Evolutionary conservation across 2,888 invertebrate species (phyloP).

Genomic region (Erpobdella octoculata): DNA sequence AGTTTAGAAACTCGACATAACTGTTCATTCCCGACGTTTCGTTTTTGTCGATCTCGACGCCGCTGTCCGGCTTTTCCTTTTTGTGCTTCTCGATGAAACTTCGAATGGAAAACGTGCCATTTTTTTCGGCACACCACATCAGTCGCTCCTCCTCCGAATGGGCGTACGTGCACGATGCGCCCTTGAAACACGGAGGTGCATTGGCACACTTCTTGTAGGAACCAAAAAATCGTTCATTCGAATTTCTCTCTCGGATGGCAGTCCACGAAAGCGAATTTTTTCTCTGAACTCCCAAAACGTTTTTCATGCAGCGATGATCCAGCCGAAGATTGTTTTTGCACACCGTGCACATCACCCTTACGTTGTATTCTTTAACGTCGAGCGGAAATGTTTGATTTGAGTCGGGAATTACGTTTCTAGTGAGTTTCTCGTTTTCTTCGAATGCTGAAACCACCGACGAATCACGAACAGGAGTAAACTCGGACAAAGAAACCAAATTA

Average conservation of each 20-base stretch:
- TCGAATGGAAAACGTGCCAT: slow-evolving; percentile 43
- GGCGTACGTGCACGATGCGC: slow-evolving; percentile 45
- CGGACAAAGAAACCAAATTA: no score
- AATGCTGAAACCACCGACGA: no score
- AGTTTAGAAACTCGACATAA: not conserved
- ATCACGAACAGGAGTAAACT: no score
- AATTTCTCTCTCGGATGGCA: slow-evolving; percentile 42
- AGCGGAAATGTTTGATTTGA: no score
- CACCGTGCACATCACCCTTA: no score
- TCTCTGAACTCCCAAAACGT: slow-evolving; percentile 40
- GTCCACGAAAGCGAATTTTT: slow-evolving; percentile 38
- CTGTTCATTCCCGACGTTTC: not conserved
- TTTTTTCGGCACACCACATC: slow-evolving; percentile 46
- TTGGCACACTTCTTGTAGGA: slow-evolving; percentile 44
- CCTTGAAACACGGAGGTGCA: slow-evolving; percentile 30
- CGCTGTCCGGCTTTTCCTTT: no score
- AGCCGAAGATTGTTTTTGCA: no score
- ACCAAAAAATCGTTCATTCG: slow-evolving; percentile 43
- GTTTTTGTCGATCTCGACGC: no score
- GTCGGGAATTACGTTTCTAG: no score
- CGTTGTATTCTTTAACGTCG: no score
- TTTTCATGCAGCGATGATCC: slow-evolving; percentile 45
- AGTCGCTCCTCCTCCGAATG: slow-evolving; percentile 43
- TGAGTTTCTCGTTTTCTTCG: no score
- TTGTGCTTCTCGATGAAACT: slow-evolving; percentile 43